These are phyloP conservation scores for Seriola rivoliana DNA, from an alignment of 2,113 vertebrate genomes.

Conservation along the genomic window DNA sequence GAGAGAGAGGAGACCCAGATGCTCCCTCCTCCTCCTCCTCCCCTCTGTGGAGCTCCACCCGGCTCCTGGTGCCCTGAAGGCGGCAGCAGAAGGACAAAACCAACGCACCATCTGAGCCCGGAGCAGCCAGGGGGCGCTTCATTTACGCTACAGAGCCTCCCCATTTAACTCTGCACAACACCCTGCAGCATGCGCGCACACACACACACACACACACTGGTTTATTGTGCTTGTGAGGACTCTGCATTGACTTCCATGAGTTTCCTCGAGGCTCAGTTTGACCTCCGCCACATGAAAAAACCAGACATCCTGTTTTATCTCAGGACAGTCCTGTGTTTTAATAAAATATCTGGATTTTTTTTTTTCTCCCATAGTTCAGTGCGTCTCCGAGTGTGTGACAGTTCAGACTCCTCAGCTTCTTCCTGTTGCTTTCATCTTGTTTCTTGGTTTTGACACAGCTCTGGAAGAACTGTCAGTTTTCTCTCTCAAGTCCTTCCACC, in stretches of 20 bases:
- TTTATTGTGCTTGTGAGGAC: slow-evolving; percentile 29
- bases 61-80: slow-evolving; percentile 57
- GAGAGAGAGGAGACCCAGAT: slow-evolving; percentile 35
- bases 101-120: slow-evolving; percentile 70
- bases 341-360: no score
- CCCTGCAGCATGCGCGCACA: slow-evolving; percentile 34
- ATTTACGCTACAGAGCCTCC: slow-evolving; percentile 71
- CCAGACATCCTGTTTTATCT: slow-evolving; percentile 14
- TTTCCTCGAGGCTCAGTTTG: slow-evolving; percentile 8
- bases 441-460: no score
- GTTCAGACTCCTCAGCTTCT: no score
- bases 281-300: slow-evolving; percentile 33
- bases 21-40: slow-evolving; percentile 13
- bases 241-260: slow-evolving; percentile 3
- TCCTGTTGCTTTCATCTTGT: no score
- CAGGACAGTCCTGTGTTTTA: not conserved
- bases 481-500: no score
- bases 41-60: slow-evolving; percentile 47
- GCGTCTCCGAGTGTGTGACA: no score
- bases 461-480: no score
- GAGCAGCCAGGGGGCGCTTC: slow-evolving; percentile 55
- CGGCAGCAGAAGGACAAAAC: slow-evolving; percentile 63
- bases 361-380: no score
- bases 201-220: not conserved
- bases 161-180: slow-evolving; percentile 55